Evolutionary conservation across 1,140 invertebrate genomes (phyloP).

Genomic region (Cyclargus thomasi): DNA sequence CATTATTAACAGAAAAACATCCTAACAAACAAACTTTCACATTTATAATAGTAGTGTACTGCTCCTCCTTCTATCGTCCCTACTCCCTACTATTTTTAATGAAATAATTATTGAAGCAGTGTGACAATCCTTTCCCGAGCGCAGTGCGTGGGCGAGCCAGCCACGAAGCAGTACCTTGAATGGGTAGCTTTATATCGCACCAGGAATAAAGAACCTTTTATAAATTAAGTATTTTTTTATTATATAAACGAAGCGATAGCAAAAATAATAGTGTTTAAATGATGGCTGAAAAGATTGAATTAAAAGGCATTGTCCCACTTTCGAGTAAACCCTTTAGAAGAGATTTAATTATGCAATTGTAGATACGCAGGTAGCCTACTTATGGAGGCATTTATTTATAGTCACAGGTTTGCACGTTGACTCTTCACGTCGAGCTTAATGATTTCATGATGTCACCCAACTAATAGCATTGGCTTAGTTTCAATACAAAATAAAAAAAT

Average conservation of each 20-base stretch:
- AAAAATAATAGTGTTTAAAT: slow-evolving; percentile 8
- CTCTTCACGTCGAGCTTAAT: neutral
- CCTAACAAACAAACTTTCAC: no score
- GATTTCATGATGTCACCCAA: no score
- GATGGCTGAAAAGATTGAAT: neutral
- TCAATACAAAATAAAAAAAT: no score
- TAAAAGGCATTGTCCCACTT: neutral
- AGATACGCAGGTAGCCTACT: neutral
- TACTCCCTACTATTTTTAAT: slow-evolving; percentile 6
- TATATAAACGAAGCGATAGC: slow-evolving; percentile 11
- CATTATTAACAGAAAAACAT: no score
- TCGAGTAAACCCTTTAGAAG: neutral
- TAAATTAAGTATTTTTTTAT: slow-evolving; percentile 21
- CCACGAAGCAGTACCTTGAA: slow-evolving; percentile 28
- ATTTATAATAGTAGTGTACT: no score
- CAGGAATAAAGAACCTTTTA: slow-evolving; percentile 20
- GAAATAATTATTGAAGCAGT: slow-evolving; percentile 19
- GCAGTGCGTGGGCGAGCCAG: slow-evolving; percentile 27
- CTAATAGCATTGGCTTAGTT: no score
- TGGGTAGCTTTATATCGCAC: slow-evolving; percentile 24
- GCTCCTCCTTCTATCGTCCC: no score
- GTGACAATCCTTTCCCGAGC: slow-evolving; percentile 35
- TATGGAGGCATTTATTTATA: neutral
- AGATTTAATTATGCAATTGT: slow-evolving; percentile 3
- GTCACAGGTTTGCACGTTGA: neutral